phyloP scores from a whole-genome alignment of 2,888 invertebrate genomes.

The Rhabditoides inermis region DNA sequence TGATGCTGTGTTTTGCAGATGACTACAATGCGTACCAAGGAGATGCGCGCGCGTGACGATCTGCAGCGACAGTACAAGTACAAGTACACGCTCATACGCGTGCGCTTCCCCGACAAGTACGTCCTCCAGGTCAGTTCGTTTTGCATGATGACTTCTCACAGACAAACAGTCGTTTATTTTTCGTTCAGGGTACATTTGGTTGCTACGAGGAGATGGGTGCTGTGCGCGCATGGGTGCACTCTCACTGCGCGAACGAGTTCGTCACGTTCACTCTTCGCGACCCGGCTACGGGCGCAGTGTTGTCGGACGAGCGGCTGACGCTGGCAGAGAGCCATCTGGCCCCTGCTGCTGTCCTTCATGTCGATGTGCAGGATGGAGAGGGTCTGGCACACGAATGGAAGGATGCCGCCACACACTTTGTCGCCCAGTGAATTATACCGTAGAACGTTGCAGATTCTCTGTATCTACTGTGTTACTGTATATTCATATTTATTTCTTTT shows the following conservation, averaged over 20 bases:
- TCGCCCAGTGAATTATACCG: too few species aligned
- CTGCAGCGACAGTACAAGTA: constrained; percentile 71
- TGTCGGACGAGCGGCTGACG: constrained; percentile 53
- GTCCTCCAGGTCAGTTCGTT: constrained; percentile 31
- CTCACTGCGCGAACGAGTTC: constrained; percentile 8
- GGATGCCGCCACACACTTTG: too few species aligned
- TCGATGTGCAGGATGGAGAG: too few species aligned
- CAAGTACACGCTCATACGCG: constrained; percentile 73
- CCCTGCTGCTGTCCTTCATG: constrained; percentile 73
- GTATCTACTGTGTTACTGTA: too few species aligned
- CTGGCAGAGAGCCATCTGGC: constrained; percentile 72
- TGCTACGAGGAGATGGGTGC: constrained; percentile 28
- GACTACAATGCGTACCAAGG: constrained; percentile 79
- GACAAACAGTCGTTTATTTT: neutral
- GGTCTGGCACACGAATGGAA: too few species aligned
- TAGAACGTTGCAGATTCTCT: too few species aligned
- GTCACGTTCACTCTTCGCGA: constrained; percentile 30
- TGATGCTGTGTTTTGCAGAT: too few species aligned
- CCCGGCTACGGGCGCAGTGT: constrained; percentile 7
- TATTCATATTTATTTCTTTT: too few species aligned
- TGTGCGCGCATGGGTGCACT: constrained; percentile 30
- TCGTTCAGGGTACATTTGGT: constrained; percentile 38
- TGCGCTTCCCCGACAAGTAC: constrained; percentile 70
- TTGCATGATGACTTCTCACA: neutral
- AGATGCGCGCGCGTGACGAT: constrained; percentile 86